Evolutionary conservation across 2,888 invertebrate species (phyloP), one percentile per base, ranked within the genome.

Genomic region (Yponomeuta plumbellus): DNA sequence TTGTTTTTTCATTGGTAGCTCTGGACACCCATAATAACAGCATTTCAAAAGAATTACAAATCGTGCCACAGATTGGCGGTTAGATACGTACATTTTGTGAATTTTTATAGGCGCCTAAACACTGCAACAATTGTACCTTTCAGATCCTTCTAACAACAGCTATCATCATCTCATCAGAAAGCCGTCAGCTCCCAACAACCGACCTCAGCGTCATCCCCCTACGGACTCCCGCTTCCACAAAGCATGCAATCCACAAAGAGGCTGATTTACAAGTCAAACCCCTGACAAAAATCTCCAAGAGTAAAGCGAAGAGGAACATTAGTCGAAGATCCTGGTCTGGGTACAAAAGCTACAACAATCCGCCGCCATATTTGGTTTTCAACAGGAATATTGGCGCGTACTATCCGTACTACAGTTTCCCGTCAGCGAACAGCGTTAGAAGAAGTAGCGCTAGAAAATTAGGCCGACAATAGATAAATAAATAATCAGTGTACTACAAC

Each of bases 361-460:
- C 86, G 22, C 86, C 88, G 0, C 86, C 88, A 5, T 89, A 89
- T 68, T 75, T 89, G 61, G 86, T 89, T 0, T 88, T 80, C 61
- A 89, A 88, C 66, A 80, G 77, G 67, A 86, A 88, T 71, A 72
- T 75, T 11, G 88, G 88, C 0, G 77, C 86, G 0, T 89, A 89
- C 61, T 87, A 80, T 44, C 88, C 89, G 0, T 89, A 85, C 69
- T 88, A 78, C 63, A 84, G 79, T 21, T 83, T 78, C 65, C 85
- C 86, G 0, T 74, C 71, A 66, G 80, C 81, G 39, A 82, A 78
- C 44, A 74, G 39, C 64, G 64, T 75, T 13, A 72, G 78, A 68
- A 70, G 79, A 66, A 75, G 65, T 40, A 68, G 67, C 11, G 58
- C 64, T 10, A 69, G 66, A 68, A 65, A 66, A 22, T 22, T 59